Percentiles rank a stretch among this genome's conserved stretches.
phyloP scores from a whole-genome alignment of 2,888 invertebrate species.

The Drosophila longiperda region DNA sequence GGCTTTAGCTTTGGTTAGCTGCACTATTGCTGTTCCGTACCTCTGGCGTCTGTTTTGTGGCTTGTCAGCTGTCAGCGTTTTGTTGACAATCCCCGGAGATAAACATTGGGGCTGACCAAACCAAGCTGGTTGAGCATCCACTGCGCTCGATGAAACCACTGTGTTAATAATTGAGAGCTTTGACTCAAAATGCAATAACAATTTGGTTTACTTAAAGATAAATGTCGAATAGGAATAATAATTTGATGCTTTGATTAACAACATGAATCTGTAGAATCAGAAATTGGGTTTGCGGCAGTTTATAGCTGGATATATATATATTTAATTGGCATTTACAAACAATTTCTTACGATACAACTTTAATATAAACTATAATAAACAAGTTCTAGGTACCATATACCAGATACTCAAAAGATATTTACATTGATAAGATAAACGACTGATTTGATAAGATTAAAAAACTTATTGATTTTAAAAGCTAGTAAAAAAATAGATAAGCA shows the following conservation, averaged over 20 bases:
- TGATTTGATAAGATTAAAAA: neutral
- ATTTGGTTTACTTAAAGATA: conserved; percentile 66
- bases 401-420: neutral
- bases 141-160: conserved; percentile 33
- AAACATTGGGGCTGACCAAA: conserved; percentile 48
- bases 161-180: conserved; percentile 63
- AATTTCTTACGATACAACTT: neutral
- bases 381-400: neutral
- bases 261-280: neutral
- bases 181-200: conserved; percentile 63
- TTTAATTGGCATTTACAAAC: conserved; percentile 10
- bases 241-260: conserved; percentile 27
- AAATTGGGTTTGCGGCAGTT: neutral
- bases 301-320: conserved; percentile 4
- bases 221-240: conserved; percentile 23
- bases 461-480: neutral
- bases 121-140: conserved; percentile 5
- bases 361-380: neutral
- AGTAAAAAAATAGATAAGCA: neutral
- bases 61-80: conserved; percentile 76
- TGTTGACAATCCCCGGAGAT: conserved; percentile 56
- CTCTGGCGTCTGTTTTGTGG: conserved; percentile 53
- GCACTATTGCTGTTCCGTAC: conserved; percentile 17
- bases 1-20: conserved; percentile 16
- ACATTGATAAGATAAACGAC: neutral